A percentile compares a stretch with the other conserved stretches of the same genome.
phyloP scores from a whole-genome alignment of 2,113 vertebrate genomes.

The Pomatorhinus ruficollis region DNA sequence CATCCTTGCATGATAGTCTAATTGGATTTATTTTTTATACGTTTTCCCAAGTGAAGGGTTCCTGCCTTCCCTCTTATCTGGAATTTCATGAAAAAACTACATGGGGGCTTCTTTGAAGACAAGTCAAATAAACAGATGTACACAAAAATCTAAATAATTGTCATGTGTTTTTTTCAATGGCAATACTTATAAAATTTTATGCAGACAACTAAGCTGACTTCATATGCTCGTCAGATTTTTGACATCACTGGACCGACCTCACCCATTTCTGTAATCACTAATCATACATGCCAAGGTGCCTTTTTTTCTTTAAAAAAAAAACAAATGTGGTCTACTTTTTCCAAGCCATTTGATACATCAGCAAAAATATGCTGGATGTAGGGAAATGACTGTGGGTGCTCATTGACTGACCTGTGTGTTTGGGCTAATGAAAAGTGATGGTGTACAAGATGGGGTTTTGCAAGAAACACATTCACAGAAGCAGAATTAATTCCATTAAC shows the following conservation, averaged over 20 bases:
- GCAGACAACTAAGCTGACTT: background rate
- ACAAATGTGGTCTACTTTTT: background rate
- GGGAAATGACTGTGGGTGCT: conserved; percentile 8
- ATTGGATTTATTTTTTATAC: background rate
- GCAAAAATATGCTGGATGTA: background rate
- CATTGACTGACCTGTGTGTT: background rate
- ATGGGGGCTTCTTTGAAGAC: background rate
- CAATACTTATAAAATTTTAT: background rate
- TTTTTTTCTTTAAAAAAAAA: background rate
- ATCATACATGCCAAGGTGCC: background rate
- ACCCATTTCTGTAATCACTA: background rate
- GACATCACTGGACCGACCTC: background rate
- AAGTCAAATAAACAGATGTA: background rate
- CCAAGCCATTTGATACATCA: background rate
- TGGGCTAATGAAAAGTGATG: conserved; percentile 28
- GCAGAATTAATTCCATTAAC: conserved; percentile 55
- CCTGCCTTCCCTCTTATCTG: background rate
- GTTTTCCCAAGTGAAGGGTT: background rate
- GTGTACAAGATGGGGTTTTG: background rate
- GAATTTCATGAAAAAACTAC: background rate
- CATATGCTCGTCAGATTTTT: background rate
- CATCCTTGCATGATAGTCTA: background rate
- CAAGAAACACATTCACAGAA: background rate
- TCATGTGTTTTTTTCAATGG: background rate
- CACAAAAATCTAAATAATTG: background rate